Base-by-base conservation (phyloP, 2,888 invertebrate genomes). In the Agonum fuliginosum region DNA sequence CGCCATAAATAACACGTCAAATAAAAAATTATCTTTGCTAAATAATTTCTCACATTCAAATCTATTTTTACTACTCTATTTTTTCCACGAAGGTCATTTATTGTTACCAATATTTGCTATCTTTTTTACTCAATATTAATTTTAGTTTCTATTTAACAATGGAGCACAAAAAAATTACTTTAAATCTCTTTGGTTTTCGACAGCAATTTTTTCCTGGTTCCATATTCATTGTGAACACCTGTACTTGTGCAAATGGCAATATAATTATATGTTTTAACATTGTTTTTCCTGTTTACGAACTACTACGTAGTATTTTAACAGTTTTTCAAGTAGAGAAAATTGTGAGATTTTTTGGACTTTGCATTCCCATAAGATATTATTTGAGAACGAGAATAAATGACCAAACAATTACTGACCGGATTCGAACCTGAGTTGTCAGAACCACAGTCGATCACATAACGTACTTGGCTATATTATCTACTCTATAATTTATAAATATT, bases 191-290 rank as follows among this genome's bases (percentile, higher is more conserved):
- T n/a, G n/a, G 20, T 48, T 22, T 12, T 20, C 30, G 30, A 54
- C 22, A 1, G 8, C n/a, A 62, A 62, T 30, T 62, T 14, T 54
- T 46, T 17, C 22, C 22, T 48, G 43, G 24, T 12, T 4, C 12
- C 24, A 30, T 48, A 24, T 4, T 22, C 24, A 30, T 48, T 62
- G 30, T 22, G 2, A 30, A 30, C 58, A 62, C 58, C 58, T 62
- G 58, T 62, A 62, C 58, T 5, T 17, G 54, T 62, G 30, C 58
- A 62, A 62, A 62, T 62, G 58, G 58, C 27, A 30, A 62, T 62
- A 62, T 62, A 62, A 62, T 62, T 62, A 62, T 27, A 62, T 30
- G 58, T 27, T 58, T 62, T 62, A 14, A 8, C 58, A 58, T 58
- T 62, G 58, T 62, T 62, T 54, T 27, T 62, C 24, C 58, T 30